Evolutionary conservation across 2,888 invertebrate genomes (phyloP).

Genomic region (Zhuqinia jingwanae): DNA sequence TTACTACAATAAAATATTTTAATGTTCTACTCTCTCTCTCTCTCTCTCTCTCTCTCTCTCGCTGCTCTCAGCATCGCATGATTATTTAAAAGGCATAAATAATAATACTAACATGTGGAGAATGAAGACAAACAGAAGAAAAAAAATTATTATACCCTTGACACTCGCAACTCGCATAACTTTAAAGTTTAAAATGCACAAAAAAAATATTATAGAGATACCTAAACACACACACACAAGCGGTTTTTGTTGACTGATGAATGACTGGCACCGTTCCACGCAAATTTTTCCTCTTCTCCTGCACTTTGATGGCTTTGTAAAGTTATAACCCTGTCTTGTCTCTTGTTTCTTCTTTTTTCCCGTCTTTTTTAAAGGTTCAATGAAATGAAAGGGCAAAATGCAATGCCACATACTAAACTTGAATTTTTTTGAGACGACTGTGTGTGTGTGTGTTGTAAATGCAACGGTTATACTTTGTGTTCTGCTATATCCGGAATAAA

Average conservation of each 20-base stretch:
- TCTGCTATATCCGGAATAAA: slow-evolving; percentile 9
- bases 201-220: too few relatives aligned
- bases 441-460: too few relatives aligned
- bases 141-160: slow-evolving; percentile 33
- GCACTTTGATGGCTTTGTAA: too few relatives aligned
- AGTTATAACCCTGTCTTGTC: not conserved
- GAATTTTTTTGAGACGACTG: too few relatives aligned
- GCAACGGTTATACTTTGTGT: not conserved
- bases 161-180: slow-evolving; percentile 46
- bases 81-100: slow-evolving; percentile 24
- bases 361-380: not conserved
- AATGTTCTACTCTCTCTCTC: too few relatives aligned
- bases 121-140: not conserved
- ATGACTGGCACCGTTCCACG: slow-evolving; percentile 26
- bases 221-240: too few relatives aligned
- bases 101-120: not conserved
- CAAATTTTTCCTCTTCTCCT: not conserved
- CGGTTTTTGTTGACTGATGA: too few relatives aligned
- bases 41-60: too few relatives aligned
- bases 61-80: not conserved
- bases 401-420: not conserved
- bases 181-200: too few relatives aligned
- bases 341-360: too few relatives aligned
- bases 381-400: slow-evolving; percentile 22
- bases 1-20: too few relatives aligned